A percentile compares a stretch with the other conserved stretches of the same genome.
phyloP scores from a whole-genome alignment of 2,113 vertebrate species.

The Oenanthe melanoleuca region DNA sequence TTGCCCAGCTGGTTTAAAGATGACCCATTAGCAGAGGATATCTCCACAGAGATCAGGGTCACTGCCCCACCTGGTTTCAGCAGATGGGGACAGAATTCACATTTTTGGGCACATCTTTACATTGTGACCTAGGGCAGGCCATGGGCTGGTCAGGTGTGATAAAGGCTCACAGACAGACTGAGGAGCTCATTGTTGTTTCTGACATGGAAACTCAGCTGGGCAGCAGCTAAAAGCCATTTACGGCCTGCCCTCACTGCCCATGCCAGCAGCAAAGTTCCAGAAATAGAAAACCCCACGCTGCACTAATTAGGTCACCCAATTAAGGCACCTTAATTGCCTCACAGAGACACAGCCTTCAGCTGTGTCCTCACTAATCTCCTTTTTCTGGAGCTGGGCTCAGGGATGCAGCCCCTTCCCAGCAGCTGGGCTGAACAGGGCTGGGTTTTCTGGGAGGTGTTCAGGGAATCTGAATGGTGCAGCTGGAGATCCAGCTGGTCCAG shows the following conservation, averaged over 20 bases:
- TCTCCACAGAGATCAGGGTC: too few species aligned
- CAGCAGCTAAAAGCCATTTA: background rate
- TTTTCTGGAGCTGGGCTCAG: background rate
- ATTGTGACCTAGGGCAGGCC: background rate
- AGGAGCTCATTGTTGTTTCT: background rate
- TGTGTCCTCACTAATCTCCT: background rate
- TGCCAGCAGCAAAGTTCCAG: background rate
- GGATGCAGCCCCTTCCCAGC: background rate
- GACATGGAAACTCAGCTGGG: background rate
- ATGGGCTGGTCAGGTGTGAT: fast-evolving
- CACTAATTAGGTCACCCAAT: constrained; percentile 55
- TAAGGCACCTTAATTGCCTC: constrained; percentile 27
- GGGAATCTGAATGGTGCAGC: background rate
- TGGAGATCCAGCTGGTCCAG: background rate
- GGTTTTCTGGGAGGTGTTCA: background rate
- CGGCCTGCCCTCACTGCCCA: background rate
- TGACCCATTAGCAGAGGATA: too few species aligned
- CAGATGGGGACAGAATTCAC: too few species aligned
- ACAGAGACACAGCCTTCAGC: background rate
- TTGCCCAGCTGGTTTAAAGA: too few species aligned
- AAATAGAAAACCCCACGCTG: background rate
- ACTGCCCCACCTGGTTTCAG: too few species aligned
- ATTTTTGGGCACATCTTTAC: too few species aligned
- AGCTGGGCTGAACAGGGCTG: background rate
- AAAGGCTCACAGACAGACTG: background rate